Percentiles rank a stretch among this genome's conserved stretches.
phyloP scores from a whole-genome alignment of 2,113 vertebrate genomes.

The Pica pica region DNA sequence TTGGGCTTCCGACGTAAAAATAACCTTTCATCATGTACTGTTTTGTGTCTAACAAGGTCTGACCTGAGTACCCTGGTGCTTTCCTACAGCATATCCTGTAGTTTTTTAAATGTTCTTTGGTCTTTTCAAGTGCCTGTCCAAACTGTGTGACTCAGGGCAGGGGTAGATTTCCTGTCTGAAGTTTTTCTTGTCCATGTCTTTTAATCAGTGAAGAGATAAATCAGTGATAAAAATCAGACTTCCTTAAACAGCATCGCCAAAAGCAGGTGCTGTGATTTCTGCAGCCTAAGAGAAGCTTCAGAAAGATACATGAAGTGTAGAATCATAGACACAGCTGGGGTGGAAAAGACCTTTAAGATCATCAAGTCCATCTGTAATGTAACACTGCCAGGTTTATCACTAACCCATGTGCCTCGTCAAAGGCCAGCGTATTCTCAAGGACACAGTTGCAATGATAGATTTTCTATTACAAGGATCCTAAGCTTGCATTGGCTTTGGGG shows the following conservation, averaged over 20 bases:
- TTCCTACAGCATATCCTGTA: conserved; percentile 27
- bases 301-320: neutral
- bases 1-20: neutral
- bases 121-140: neutral
- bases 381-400: neutral
- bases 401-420: neutral
- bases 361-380: neutral
- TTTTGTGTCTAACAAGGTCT: neutral
- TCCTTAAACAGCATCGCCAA: neutral
- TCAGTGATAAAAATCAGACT: neutral
- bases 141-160: neutral
- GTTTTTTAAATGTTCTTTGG: neutral
- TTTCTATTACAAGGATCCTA: neutral
- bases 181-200: conserved; percentile 10
- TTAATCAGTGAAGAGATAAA: conserved; percentile 34
- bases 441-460: neutral
- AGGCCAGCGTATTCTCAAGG: neutral
- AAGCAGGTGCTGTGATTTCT: neutral
- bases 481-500: neutral
- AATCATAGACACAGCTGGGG: neutral
- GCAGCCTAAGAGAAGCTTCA: neutral
- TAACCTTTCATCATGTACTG: neutral
- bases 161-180: neutral
- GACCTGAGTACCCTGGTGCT: neutral
- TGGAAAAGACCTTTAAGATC: neutral